Base-by-base conservation (phyloP, 1,140 invertebrate genomes). In the Caenorhabditis brenneri region DNA sequence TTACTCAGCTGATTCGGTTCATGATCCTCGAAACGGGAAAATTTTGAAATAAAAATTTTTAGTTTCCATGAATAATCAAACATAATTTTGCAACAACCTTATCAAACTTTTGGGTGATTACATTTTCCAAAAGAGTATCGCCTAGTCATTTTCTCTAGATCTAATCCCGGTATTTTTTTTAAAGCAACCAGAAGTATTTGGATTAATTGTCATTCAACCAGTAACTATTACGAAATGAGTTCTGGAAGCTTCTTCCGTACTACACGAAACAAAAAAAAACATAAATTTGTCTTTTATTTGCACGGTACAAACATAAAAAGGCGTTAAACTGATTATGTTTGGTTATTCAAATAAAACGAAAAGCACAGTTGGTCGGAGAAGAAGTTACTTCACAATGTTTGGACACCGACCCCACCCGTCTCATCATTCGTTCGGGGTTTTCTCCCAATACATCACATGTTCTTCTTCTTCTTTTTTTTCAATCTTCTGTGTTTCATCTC, bases 271-370 rank as follows among this genome's bases (percentile, higher is more conserved):
- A 55, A 29, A 27, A 74, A 10, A 65, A 42, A 74, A 74, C n/a
- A 27, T 36, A 19, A 16, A 46, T 39, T 12, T 42, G 39, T 42
- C 1, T 46, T 24, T 74, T 39, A 9, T 74, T 74, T 74, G 65
- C 36, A 46, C 65, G 36, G 36, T 74, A 74, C 65, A 74, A 74
- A 74, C 36, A 74, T 0, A n/a, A 74, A 27, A 74, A 74, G 65
- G 65, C 65, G 65, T 74, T 74, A 74, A 74, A 74, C 65, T 74
- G n/a, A 74, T 74, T 74, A 33, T 24, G 36, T 74, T 74, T 24
- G 36, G 65, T 74, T 74, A 42, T 42, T 74, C 65, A 74, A 74
- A 74, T 31, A 74, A 65, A 36, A n/a, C n/a, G 58, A 65, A 65
- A 65, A 65, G 58, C 58, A 42, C 36, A 22, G 29, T 12, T 29